These are phyloP conservation scores for Drosophila barbarae DNA, from an alignment of 2,888 invertebrate species.

Conservation along the genomic window DNA sequence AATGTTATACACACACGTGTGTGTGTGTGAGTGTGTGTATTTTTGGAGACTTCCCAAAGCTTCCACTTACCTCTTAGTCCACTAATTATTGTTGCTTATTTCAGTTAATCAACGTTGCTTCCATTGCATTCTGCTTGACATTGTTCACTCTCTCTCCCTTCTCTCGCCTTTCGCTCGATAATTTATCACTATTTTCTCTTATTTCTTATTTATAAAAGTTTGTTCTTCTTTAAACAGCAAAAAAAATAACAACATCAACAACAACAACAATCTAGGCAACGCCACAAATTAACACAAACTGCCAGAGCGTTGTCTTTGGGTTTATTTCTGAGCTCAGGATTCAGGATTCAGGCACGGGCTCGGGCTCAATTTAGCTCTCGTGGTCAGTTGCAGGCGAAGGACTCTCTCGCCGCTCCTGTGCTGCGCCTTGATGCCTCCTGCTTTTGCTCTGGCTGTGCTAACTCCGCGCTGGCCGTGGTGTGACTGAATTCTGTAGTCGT, in stretches of 20 bases:
- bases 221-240: conserved; percentile 12
- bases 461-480: conserved; percentile 61
- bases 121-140: conserved; percentile 23
- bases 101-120: conserved; percentile 5
- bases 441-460: conserved; percentile 30
- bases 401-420: conserved; percentile 10
- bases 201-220: conserved; percentile 1
- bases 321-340: background rate
- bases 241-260: conserved; percentile 7
- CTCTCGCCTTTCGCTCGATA: background rate
- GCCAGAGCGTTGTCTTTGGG: conserved; percentile 1
- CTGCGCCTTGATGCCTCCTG: conserved; percentile 5
- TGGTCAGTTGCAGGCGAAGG: conserved; percentile 24
- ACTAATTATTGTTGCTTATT: conserved; percentile 20
- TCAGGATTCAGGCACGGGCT: conserved; percentile 1
- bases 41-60: background rate
- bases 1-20: conserved; percentile 13
- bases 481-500: conserved; percentile 47
- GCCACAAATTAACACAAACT: conserved; percentile 3
- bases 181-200: conserved; percentile 1
- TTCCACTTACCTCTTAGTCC: conserved; percentile 13
- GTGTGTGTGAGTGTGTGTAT: background rate
- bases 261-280: background rate
- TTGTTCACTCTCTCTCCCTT: conserved; percentile 5
- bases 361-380: conserved; percentile 19